phyloP scores from a whole-genome alignment of 2,888 invertebrate genomes.

The Nemurella pictetii region DNA sequence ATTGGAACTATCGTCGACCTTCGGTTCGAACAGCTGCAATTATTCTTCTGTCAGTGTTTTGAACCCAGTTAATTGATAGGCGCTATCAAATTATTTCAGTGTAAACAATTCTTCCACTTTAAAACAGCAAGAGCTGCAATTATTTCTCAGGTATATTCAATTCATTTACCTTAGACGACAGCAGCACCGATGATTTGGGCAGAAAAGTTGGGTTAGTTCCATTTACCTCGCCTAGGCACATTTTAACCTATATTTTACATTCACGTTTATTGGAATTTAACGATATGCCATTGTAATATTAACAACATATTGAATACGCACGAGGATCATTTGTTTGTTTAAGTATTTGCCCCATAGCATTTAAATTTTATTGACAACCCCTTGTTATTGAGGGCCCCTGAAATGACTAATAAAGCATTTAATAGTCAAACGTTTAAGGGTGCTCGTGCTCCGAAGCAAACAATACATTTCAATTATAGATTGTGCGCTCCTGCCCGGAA shows the following conservation, averaged over 20 bases:
- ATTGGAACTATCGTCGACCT: too few species aligned
- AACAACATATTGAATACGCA: not conserved
- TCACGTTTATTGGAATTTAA: not conserved
- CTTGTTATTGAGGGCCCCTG: not conserved
- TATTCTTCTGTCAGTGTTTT: too few species aligned
- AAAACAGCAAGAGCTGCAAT: too few species aligned
- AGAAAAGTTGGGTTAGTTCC: too few species aligned
- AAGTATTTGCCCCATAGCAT: not conserved
- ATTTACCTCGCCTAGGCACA: too few species aligned
- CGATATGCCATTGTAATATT: not conserved
- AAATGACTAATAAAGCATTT: not conserved
- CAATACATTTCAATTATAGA: not conserved
- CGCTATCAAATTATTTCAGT: too few species aligned
- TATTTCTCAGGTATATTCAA: too few species aligned
- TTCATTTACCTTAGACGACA: too few species aligned
- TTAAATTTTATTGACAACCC: not conserved
- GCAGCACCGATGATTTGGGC: too few species aligned
- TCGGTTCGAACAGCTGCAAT: too few species aligned
- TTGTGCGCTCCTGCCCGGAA: not conserved
- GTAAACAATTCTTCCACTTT: too few species aligned
- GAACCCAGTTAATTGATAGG: too few species aligned
- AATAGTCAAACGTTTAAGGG: not conserved
- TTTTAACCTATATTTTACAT: not conserved
- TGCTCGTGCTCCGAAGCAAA: not conserved
- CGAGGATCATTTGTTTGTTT: not conserved